A percentile compares a stretch with the other conserved stretches of the same genome.
Conservation (phyloP, 1,140 invertebrate genomes). For the Drosophila ananassae region DNA sequence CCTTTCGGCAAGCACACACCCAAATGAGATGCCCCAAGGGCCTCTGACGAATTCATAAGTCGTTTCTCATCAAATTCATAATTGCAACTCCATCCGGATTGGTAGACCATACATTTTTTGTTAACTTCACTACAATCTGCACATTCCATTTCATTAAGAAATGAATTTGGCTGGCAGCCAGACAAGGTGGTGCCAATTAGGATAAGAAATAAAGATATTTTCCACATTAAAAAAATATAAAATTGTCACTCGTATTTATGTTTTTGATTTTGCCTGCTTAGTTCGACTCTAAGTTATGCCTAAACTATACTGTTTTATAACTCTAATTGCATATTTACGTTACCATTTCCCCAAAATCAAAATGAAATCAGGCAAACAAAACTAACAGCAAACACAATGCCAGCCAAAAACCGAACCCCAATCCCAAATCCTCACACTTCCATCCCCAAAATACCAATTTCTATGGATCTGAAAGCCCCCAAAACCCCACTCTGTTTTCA, state of each 20-base stretch:
- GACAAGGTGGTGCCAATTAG: neutral
- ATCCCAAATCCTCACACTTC: slow-evolving; percentile 7
- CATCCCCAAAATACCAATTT: neutral
- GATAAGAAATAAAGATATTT: neutral
- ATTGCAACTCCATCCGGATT: slow-evolving; percentile 13
- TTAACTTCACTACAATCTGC: slow-evolving; percentile 6
- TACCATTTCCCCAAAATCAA: slow-evolving; percentile 62
- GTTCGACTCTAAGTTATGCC: neutral
- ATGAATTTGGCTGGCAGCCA: neutral
- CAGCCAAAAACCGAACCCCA: slow-evolving; percentile 19
- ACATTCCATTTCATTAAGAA: slow-evolving; percentile 16
- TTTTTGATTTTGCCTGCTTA: neutral
- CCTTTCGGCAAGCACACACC: neutral
- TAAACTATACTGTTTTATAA: neutral
- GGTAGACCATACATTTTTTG: neutral
- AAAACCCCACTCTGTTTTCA: neutral
- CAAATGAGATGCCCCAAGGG: neutral
- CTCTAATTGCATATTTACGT: slow-evolving; percentile 66
- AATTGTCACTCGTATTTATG: neutral
- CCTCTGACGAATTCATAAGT: neutral
- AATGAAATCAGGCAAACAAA: slow-evolving; percentile 40
- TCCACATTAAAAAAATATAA: neutral
- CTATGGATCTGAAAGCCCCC: neutral
- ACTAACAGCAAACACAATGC: slow-evolving; percentile 13
- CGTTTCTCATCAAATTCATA: neutral